Conservation (phyloP, 2,113 vertebrate species). For the Rutilus rutilus region DNA sequence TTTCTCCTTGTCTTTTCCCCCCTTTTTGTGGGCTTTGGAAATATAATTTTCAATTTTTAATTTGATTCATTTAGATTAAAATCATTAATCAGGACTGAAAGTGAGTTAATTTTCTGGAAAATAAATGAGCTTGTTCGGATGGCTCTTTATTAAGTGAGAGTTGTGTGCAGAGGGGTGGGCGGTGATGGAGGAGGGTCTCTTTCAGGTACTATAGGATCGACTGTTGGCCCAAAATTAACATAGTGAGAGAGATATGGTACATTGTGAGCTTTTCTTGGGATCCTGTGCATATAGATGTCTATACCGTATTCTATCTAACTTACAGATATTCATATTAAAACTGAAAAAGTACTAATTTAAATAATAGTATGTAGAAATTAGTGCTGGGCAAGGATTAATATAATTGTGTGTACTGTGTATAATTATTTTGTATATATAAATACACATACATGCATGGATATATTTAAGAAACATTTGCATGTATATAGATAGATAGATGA, state of each 20-base stretch:
- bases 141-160: constrained; percentile 93
- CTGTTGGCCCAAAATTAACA: constrained; percentile 6
- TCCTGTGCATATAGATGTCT: background rate
- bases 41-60: constrained; percentile 99
- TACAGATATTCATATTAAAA: background rate
- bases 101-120: constrained; percentile 99
- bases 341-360: background rate
- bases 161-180: constrained; percentile 70
- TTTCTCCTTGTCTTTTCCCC: constrained; percentile 82
- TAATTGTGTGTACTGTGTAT: too few relatives aligned
- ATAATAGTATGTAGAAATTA: background rate
- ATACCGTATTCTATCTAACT: background rate
- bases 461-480: too few relatives aligned
- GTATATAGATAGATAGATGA: too few relatives aligned
- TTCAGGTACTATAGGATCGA: constrained; percentile 40
- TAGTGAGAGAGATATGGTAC: background rate
- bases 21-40: constrained; percentile 96
- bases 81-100: constrained; percentile 99
- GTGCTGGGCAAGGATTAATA: too few relatives aligned
- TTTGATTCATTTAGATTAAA: constrained; percentile 99
- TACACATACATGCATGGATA: too few relatives aligned
- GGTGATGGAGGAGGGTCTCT: constrained; percentile 20
- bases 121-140: constrained; percentile 99
- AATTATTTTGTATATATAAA: too few relatives aligned
- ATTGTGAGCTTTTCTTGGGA: background rate